A percentile compares a stretch with the other conserved stretches of the same genome.
phyloP scores from a whole-genome alignment of 2,113 vertebrate genomes.

The Conger conger region DNA sequence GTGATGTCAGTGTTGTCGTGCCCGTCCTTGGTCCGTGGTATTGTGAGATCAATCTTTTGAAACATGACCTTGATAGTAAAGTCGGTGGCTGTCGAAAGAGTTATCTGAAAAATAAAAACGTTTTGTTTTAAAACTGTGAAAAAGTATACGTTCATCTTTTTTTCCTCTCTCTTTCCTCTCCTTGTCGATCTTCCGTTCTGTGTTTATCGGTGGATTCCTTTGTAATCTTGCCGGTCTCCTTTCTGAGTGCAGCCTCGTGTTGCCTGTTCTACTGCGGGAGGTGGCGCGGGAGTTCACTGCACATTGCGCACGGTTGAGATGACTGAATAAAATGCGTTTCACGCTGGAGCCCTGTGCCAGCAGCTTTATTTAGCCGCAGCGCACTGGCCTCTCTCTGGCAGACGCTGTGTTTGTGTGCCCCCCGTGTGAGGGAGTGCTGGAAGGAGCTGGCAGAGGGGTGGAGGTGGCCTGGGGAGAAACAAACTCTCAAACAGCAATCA shows the following conservation, averaged over 20 bases:
- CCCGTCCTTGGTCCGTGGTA: slow-evolving; percentile 6
- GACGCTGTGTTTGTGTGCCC: not conserved
- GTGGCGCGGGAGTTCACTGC: not conserved
- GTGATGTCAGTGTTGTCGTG: slow-evolving; percentile 1
- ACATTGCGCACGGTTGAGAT: not conserved
- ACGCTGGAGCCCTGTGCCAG: not conserved
- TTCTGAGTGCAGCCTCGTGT: not conserved
- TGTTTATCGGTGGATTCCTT: not conserved
- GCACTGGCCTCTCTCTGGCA: not conserved
- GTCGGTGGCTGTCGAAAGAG: not conserved
- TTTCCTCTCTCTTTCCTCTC: not conserved
- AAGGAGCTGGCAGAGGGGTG: not conserved
- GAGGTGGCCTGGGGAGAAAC: not conserved
- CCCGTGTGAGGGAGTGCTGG: not conserved
- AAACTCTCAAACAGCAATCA: not conserved
- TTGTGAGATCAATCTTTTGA: slow-evolving; percentile 24
- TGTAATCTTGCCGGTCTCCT: not conserved
- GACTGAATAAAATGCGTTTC: slow-evolving; percentile 2
- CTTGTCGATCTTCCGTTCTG: not conserved
- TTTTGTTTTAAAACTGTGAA: not conserved
- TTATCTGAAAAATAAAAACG: not conserved
- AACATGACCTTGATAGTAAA: slow-evolving; percentile 7
- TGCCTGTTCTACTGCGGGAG: too few species aligned
- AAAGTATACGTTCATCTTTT: too few species aligned
- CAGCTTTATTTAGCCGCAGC: not conserved